These are phyloP conservation scores for Lobophora halterata DNA, from an alignment of 2,888 invertebrate species.

Conservation along the genomic window DNA sequence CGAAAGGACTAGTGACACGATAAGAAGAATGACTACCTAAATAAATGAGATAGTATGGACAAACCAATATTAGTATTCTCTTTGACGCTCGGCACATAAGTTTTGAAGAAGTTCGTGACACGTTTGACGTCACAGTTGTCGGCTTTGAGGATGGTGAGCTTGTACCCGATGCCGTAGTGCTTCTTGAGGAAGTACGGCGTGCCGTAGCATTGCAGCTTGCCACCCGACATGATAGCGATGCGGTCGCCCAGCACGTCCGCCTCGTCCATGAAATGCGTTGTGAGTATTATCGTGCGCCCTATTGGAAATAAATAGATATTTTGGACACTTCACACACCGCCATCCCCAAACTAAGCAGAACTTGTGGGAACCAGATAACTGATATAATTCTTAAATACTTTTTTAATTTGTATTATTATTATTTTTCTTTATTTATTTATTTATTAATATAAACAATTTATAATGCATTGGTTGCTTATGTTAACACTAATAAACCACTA, in stretches of 20 bases:
- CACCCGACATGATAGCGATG: constrained; percentile 93
- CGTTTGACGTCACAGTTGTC: constrained; percentile 55
- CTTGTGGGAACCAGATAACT: too few species aligned
- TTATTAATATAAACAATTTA: too few species aligned
- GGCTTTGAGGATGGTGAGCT: constrained; percentile 81
- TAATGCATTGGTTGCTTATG: too few species aligned
- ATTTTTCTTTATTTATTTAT: too few species aligned
- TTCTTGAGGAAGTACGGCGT: constrained; percentile 91
- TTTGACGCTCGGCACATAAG: constrained; percentile 83
- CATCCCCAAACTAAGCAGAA: too few species aligned
- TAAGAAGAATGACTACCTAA: too few species aligned
- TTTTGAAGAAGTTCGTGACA: constrained; percentile 80
- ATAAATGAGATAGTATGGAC: constrained; percentile 7
- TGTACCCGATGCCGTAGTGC: constrained; percentile 92
- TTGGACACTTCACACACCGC: too few species aligned
- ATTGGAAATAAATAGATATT: constrained; percentile 10
- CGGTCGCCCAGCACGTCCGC: constrained; percentile 93
- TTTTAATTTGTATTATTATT: too few species aligned
- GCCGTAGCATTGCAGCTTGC: constrained; percentile 90
- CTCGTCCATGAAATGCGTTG: constrained; percentile 95
- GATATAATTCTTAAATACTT: too few species aligned
- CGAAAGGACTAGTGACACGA: too few species aligned
- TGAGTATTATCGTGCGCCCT: constrained; percentile 89
- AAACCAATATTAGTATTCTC: constrained; percentile 86
- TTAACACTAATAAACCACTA: too few species aligned